phyloP scores from a whole-genome alignment of 23 tunicate genomes.

The Oikopleura albicans region DNA sequence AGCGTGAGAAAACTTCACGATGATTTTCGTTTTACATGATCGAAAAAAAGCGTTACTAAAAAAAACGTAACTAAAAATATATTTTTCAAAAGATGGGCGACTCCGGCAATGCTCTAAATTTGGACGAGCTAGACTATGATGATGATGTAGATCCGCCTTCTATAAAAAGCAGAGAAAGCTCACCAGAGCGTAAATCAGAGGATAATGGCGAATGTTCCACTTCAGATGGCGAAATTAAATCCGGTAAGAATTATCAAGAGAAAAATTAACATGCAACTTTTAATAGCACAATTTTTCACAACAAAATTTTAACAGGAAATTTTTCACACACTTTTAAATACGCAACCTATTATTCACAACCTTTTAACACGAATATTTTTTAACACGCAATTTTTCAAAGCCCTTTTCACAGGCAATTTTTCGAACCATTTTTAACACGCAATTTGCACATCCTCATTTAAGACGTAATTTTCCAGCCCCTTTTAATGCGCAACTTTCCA shows the following conservation, averaged over 20 bases:
- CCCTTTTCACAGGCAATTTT: no score
- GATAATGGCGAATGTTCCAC: neutral
- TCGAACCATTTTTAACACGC: no score
- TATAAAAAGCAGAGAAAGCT: neutral
- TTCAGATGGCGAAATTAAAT: conserved; percentile 8
- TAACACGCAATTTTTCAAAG: no score
- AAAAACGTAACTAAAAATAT: neutral
- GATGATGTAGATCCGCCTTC: neutral
- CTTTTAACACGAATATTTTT: no score
- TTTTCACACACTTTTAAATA: no score
- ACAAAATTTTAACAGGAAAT: neutral
- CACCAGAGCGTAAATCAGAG: neutral
- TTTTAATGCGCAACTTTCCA: no score
- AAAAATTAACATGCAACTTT: neutral
- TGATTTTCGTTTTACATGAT: no score
- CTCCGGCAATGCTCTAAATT: neutral
- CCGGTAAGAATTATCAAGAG: neutral
- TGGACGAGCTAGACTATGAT: conserved; percentile 17
- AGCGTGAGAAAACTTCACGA: no score
- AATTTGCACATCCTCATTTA: no score
- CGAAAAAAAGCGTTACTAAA: neutral
- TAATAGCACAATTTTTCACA: neutral
- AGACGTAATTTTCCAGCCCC: no score
- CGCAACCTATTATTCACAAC: no score
- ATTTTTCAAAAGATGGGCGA: conserved; percentile 15